Evolutionary conservation across 1,140 invertebrate species (phyloP), one percentile per base, ranked within the genome.

Genomic region (Lepidurus packardi): DNA sequence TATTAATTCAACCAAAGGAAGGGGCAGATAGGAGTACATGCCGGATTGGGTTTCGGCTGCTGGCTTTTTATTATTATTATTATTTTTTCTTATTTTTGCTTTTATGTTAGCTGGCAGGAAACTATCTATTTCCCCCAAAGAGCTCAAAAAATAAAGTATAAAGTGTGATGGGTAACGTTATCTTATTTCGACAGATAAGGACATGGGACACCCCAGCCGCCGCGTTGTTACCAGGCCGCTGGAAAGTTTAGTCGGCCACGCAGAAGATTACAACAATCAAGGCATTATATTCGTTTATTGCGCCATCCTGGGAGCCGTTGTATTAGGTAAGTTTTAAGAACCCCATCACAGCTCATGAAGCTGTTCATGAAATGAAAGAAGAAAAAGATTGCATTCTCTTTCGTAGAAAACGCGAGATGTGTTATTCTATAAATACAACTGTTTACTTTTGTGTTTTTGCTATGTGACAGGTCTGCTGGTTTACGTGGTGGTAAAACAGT

Each of bases 251-350:
- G 77, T 78, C 53, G 53, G 73, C 34, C 77, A 78, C 6, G 41
- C 43, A 74, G 77, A 78, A 25, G 77, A 78, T 44, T 78, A 78
- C 77, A 77, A 76, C 75, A 77, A 77, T 47, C 76, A 77, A 42
- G 75, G 78, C 44, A 78, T 84, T 45, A 84, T 84, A 45, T 84
- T 83, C 16, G 79, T 85, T 34, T 85, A 85, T 77, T 85, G 84
- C 77, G 82, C 83, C 13, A 81, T 83, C 21, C 80, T 85, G 10
- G 84, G 83, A 5, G 80, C 83, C 11, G 82, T 85, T 7, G 83
- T 85, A 9, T 80, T 84, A 1, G 84, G 84, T 79, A 79, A 79
- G 45, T 73, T 21, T 77, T 41, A 78, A 34, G 34, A 34, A 34
- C 34, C 34, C 13, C 16, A 34, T 34, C 34, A 34, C 34, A 34